Base-by-base conservation (phyloP, 2,113 vertebrate species). In the Takifugu bimaculatus region DNA sequence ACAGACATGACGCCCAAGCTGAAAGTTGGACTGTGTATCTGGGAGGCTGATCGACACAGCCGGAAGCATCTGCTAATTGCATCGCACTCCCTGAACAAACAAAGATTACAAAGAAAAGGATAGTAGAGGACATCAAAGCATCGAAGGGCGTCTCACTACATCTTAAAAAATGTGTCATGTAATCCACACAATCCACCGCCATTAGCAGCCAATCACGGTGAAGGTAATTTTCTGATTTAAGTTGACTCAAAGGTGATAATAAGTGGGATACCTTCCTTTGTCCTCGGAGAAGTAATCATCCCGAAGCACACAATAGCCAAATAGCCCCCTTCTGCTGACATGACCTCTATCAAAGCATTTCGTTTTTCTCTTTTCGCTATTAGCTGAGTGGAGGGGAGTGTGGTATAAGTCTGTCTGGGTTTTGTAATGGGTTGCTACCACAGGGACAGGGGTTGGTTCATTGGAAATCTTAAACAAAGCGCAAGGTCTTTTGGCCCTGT, bases 401-500 rank as follows among this genome's bases (percentile, higher is more conserved):
- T 77, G 63, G 80, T 77, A 79, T 56, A 58, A 70, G 62, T 75
- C 57, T 64, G 74, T 80, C 80, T 82, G 74, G 39, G 60, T 85
- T 78, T 57, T 15, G 70, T 82, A 77, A 87, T 87, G 64, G 72
- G 63, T 76, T 73, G 60, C 70, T 15, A 47, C 60, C 71, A 74
- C 68, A 56, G 79, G 70, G 77, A 79, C 78, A 81, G 59, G 62
- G 70, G 53, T 80, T 84, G 84, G 72, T 80, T 90, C 78, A 81
- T 83, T 88, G 72, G 79, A 82, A 80, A 87, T 81, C 80, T 83
- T 88, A 87, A 88, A 88, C 86, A 90, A 88, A 88, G 72, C 70
- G 72, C 70, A 79, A 75, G 78, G 80, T 81, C 66, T 72, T 84
- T 88, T 81, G 75, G 79, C 64, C 72, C 72, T 26, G 65, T 85